Evolutionary conservation across 2,888 invertebrate genomes (phyloP), one percentile per base, ranked within the genome.

Genomic region (Drosophila falleni): DNA sequence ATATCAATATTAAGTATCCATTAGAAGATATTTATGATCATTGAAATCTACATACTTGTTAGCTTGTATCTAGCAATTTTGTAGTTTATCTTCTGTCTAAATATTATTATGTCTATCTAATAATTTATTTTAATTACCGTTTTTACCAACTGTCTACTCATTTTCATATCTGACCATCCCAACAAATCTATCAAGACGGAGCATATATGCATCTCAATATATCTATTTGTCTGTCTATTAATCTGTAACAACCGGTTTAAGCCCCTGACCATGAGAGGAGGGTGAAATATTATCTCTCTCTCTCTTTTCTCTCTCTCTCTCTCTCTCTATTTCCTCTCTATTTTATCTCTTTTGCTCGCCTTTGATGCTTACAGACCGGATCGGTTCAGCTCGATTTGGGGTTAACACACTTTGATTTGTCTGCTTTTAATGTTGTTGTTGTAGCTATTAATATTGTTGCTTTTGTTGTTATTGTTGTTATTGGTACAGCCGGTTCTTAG

Each of bases 391-490:
- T 78, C 55, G 58, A 55, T 74, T 59, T 55, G 86, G 62, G 74
- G 83, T 86, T 74, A 83, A 83, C 89, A 83, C 60, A 88, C 82
- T 81, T 82, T 74, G 86, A 88, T 80, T 86, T 78, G 66, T 64
- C 65, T 53, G 44, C 51, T 56, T 51, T 37, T 13, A 42, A 15
- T 53, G 33, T 16, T 51, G 35, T 16, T 51, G 35, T 41, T 44
- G 58, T 35, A 46, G 23, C n/a, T 61, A 9, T 71, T 33, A 33
- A 19, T 53, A 16, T 31, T 41, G 54, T 35, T 68, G 55, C 71
- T 71, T 66, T 49, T 61, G 35, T 8, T 59, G 4, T 62, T 33
- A 23, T 35, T 50, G 13, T 46, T 39, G 60, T 39, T 79, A 59
- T 81, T 76, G 79, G 64, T 73, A 74, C 83, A 80, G 83, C 80